phyloP scores from a whole-genome alignment of 2,888 invertebrate genomes.

The Nymphalis urticae region DNA sequence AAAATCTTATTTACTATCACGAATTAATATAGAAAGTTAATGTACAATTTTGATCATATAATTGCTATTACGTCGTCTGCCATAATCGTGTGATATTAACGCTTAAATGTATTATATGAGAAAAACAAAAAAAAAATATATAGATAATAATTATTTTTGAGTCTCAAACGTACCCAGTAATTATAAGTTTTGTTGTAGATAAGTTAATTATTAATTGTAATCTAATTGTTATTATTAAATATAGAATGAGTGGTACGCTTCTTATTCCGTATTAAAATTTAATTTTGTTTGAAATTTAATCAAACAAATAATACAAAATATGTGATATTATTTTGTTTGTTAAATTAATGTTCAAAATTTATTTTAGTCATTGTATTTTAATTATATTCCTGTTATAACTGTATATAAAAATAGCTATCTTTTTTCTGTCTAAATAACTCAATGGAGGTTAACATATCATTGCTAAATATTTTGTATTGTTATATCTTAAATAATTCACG shows the following conservation, averaged over 20 bases:
- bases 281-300: not conserved
- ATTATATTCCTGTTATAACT: not conserved
- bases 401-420: slow-evolving; percentile 1
- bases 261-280: not conserved
- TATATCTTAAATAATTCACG: not conserved
- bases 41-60: slow-evolving; percentile 28
- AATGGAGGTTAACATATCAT: slow-evolving; percentile 8
- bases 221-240: slow-evolving; percentile 20
- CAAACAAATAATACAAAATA: not conserved
- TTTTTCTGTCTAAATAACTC: not conserved
- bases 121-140: slow-evolving; percentile 14
- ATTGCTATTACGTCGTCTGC: slow-evolving; percentile 45
- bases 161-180: slow-evolving; percentile 31
- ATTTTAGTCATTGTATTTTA: slow-evolving; percentile 4
- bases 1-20: slow-evolving; percentile 3
- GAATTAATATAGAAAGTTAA: slow-evolving; percentile 22
- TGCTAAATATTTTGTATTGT: not conserved
- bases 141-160: slow-evolving; percentile 27
- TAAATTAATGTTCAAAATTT: slow-evolving; percentile 1
- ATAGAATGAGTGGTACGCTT: not conserved
- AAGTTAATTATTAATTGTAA: slow-evolving; percentile 9
- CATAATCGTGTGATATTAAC: slow-evolving; percentile 60
- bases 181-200: slow-evolving; percentile 29
- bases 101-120: slow-evolving; percentile 40
- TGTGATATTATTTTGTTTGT: not conserved